A percentile compares a stretch with the other conserved stretches of the same genome.
Evolutionary conservation across 2,888 invertebrate species (phyloP).

Genomic region (Chrysina gloriosa): DNA sequence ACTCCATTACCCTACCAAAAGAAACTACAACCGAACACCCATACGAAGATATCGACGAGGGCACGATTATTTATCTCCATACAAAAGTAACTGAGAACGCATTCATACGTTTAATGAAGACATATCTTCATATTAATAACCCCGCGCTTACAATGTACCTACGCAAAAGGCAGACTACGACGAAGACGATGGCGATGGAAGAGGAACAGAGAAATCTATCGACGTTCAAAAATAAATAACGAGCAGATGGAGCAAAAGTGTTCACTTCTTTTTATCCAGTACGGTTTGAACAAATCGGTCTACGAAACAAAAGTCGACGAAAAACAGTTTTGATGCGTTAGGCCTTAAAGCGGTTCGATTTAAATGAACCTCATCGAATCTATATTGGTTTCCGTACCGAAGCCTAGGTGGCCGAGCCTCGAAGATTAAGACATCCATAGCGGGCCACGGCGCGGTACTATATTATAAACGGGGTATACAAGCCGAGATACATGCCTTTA

Average conservation of each 20-base stretch:
- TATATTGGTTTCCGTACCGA: slow-evolving; percentile 48
- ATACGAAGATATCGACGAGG: slow-evolving; percentile 2
- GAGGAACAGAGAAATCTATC: slow-evolving; percentile 27
- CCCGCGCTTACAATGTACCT: not conserved
- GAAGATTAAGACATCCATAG: slow-evolving; percentile 61
- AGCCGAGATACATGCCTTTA: slow-evolving; percentile 58
- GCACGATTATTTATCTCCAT: slow-evolving; percentile 12
- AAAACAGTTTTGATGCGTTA: slow-evolving; percentile 45
- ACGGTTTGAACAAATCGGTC: slow-evolving; percentile 48
- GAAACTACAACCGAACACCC: not conserved
- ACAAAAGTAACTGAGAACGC: slow-evolving; percentile 24
- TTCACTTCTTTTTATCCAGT: slow-evolving; percentile 30
- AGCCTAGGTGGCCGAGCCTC: slow-evolving; percentile 57
- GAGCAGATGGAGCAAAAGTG: slow-evolving; percentile 32
- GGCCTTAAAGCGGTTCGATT: slow-evolving; percentile 15
- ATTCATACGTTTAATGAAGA: slow-evolving; percentile 39
- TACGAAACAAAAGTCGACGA: slow-evolving; percentile 49
- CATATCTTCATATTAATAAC: slow-evolving; percentile 37
- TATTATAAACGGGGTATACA: slow-evolving; percentile 60
- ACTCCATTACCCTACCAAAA: slow-evolving; percentile 3
- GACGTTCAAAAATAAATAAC: slow-evolving; percentile 42
- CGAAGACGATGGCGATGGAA: not conserved
- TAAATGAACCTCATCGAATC: slow-evolving; percentile 40
- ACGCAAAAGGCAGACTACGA: not conserved
- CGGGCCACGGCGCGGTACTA: slow-evolving; percentile 53